Evolutionary conservation across 2,888 invertebrate species (phyloP), one percentile per base, ranked within the genome.

Genomic region (Sphaerophoria rueppellii): DNA sequence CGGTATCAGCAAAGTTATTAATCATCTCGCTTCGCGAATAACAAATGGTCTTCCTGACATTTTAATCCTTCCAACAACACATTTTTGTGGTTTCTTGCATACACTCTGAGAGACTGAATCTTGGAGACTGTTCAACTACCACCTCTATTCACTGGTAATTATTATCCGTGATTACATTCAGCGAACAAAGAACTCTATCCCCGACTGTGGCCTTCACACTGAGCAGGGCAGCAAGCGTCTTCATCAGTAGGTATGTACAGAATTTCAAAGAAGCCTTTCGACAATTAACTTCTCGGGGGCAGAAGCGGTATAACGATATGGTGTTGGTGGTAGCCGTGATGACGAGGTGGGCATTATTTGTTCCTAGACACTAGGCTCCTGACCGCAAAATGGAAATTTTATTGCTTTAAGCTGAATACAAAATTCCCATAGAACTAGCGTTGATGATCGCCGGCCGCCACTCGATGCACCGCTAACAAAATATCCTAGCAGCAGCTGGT

Each of bases 41-140:
- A 88, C 87, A 87, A 88, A 88, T 88, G 87, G 87, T 87, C 85
- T 86, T 88, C 87, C 87, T 88, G 88, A 88, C 88, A 88, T 88
- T 87, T 88, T 88, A 88, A 88, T 88, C 88, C 88, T 88, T 87
- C 81, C 60, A 86, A 87, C 85, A 87, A 87, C 85, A 87, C 87
- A 88, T 88, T 88, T 87, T 83, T 87, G 87, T 87, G 77, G 88
- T 87, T 87, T 87, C 87, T 78, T 67, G 69, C 74, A 55, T 65
- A 71, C 58, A 70, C 34, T 7, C 72, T 24, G 24, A 24, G 24
- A 24, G 24, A 24, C 24, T 24, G 24, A 24, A 24, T 2, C 24
- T 24, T 24, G 24, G 24, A 24, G 24, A 61, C 55, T 46, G 65
- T 78, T 70, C 70, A 74, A 82, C 80, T 79, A 52, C 65, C 52